Evolutionary conservation across 1,140 invertebrate species (phyloP).

Genomic region (Bombus polaris): DNA sequence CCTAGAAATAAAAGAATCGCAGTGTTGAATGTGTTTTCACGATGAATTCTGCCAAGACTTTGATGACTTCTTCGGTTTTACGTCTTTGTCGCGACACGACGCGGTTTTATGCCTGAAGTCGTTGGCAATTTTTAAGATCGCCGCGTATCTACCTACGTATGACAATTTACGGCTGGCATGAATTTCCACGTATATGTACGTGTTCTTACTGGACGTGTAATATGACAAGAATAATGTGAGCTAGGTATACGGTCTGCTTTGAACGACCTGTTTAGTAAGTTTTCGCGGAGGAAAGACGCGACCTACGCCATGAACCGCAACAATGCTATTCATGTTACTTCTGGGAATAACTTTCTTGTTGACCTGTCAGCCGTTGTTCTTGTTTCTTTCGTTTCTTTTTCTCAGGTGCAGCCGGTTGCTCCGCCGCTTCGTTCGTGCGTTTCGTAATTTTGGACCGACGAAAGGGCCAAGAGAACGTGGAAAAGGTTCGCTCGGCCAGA

Average conservation of each 20-base stretch:
- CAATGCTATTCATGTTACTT: conserved; percentile 52
- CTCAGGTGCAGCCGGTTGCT: neutral
- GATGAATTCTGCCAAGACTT: neutral
- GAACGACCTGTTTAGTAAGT: conserved; percentile 34
- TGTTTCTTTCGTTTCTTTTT: neutral
- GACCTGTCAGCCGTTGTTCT: conserved; percentile 22
- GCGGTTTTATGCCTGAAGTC: neutral
- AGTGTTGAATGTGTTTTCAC: neutral
- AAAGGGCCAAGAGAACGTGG: neutral
- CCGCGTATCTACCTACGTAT: neutral
- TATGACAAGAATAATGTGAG: conserved; percentile 30
- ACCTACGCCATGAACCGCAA: conserved; percentile 25
- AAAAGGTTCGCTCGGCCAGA: conserved; percentile 3
- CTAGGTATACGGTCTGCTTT: neutral
- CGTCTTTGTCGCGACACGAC: neutral
- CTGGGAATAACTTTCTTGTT: conserved; percentile 50
- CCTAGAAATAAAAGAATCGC: neutral
- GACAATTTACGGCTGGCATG: neutral
- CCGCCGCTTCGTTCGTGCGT: neutral
- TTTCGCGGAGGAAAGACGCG: conserved; percentile 3
- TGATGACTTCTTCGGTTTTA: neutral
- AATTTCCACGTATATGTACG: conserved; percentile 12
- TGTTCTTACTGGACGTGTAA: neutral
- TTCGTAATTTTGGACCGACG: neutral
- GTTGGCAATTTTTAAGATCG: conserved; percentile 27